Base-by-base conservation (phyloP, 2,888 invertebrate genomes). In the Rhingia campestris region DNA sequence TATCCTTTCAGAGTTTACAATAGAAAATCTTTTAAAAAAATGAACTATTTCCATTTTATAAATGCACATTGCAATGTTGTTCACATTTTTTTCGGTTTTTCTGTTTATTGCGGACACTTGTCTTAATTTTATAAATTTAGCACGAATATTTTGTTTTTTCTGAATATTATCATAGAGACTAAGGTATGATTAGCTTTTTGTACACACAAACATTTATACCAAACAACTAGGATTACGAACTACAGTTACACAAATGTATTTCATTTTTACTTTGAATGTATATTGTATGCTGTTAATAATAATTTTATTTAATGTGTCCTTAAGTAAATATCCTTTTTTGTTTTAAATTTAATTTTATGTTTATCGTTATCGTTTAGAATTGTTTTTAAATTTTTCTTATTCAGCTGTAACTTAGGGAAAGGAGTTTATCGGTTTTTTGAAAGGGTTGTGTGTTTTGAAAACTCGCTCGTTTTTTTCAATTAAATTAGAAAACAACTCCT, bases 161-260 rank as follows among this genome's bases (percentile, higher is more conserved):
- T 66, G 61, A 67, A 61, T 67, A 61, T 79, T 58, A 47, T 53
- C 39, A 59, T 61, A 56, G 63, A 22, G 22, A 22, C 22, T 22
- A 22, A 22, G 22, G 22, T 64, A n/a, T 74, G 43, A 80, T 53
- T 58, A 39, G 59, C 51, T 56, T 70, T 74, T 70, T 70, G 59
- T 82, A 69, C 77, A 75, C 85, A 81, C 82, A 81, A 74, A 72
- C 81, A 79, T 75, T 73, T 75, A 82, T 86, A 70, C 75, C 66
- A 61, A 86, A 86, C 74, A 72, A 80, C 87, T 81, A 87, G 86
- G 85, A 72, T 67, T 86, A 82, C 82, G 81, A 59, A 80, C 87
- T 88, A 86, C 86, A 86, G 63, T 85, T 87, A 79, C 63, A 79
- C 76, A 76, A 86, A 58, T 82, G 22, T 41, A 49, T 59, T 54